Conservation (phyloP, 1,140 invertebrate genomes). For the Lucilia cuprina region DNA sequence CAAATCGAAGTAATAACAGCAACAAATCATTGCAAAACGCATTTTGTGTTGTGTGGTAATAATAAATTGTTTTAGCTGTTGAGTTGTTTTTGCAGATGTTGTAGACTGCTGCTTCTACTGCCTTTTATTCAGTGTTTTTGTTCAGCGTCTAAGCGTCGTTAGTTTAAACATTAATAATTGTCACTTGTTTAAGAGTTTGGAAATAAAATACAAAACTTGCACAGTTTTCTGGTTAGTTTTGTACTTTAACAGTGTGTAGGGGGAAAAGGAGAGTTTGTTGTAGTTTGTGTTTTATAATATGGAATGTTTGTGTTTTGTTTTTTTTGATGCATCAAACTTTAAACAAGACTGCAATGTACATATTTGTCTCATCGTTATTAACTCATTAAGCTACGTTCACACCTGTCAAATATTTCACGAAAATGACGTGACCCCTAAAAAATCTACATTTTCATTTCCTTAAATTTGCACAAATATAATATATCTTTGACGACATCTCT, state of each 20-base stretch:
- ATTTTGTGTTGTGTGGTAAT: neutral
- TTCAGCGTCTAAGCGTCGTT: neutral
- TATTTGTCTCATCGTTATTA: too few relatives aligned
- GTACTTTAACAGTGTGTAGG: neutral
- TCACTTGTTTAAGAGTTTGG: neutral
- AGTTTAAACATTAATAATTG: neutral
- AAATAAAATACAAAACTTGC: neutral
- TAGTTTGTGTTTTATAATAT: too few relatives aligned
- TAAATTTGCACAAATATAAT: too few relatives aligned
- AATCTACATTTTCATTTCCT: too few relatives aligned
- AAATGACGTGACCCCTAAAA: too few relatives aligned
- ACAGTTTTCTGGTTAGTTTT: neutral
- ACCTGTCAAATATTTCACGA: too few relatives aligned
- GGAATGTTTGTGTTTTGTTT: too few relatives aligned
- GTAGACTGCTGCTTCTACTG: neutral
- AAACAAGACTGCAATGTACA: too few relatives aligned
- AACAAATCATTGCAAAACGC: slow-evolving; percentile 11
- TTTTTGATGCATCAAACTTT: too few relatives aligned
- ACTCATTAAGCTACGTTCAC: too few relatives aligned
- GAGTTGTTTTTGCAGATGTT: neutral
- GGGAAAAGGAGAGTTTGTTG: too few relatives aligned
- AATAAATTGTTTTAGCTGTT: slow-evolving; percentile 6
- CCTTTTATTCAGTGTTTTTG: neutral
- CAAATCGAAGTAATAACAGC: neutral
- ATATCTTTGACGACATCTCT: too few relatives aligned